A percentile compares a stretch with the other conserved stretches of the same genome.
These are phyloP conservation scores for Dendrocopos noguchii DNA, from an alignment of 2,113 vertebrate genomes.

Conservation along the genomic window DNA sequence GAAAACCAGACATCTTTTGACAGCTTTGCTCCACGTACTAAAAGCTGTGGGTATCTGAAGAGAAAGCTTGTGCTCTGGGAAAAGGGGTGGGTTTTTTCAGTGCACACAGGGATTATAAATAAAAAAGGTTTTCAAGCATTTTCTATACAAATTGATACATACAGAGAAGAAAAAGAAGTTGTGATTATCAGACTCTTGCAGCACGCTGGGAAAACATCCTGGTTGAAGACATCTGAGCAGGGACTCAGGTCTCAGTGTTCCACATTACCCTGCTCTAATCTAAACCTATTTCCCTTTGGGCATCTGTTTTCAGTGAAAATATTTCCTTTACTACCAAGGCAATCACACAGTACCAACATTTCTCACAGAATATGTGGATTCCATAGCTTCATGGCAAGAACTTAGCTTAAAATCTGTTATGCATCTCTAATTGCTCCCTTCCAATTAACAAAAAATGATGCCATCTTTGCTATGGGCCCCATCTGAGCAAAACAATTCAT, in stretches of 20 bases:
- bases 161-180: neutral
- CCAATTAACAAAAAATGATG: neutral
- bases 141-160: neutral
- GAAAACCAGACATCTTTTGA: neutral
- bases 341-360: neutral
- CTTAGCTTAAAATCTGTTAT: neutral
- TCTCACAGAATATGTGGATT: neutral
- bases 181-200: neutral
- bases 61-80: accelerated
- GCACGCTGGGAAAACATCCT: neutral
- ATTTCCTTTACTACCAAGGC: neutral
- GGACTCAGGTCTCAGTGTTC: neutral
- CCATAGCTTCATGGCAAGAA: neutral
- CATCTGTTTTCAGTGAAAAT: neutral
- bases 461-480: neutral
- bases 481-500: neutral
- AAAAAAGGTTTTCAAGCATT: neutral
- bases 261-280: neutral
- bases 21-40: neutral
- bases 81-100: neutral
- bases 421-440: neutral
- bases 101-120: accelerated
- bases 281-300: neutral
- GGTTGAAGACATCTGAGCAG: neutral
- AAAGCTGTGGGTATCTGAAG: neutral